Conservation (phyloP, 2,888 invertebrate genomes). For the Apamea monoglypha region DNA sequence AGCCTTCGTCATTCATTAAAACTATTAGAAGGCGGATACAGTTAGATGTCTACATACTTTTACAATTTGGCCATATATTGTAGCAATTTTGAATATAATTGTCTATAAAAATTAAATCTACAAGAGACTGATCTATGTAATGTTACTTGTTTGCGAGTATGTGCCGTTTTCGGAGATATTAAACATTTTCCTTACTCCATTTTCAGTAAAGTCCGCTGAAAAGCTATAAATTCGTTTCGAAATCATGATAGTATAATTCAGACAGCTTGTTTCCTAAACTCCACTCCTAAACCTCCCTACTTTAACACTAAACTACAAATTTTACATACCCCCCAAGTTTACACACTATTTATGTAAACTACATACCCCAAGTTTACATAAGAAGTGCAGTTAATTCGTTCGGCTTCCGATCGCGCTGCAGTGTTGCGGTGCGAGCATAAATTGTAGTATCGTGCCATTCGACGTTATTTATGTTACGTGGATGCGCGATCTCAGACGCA, state of each 20-base stretch:
- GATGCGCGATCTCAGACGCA: slow-evolving; percentile 80
- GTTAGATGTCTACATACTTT: background rate
- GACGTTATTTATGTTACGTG: slow-evolving; percentile 78
- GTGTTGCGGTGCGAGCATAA: slow-evolving; percentile 69
- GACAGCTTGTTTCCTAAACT: slow-evolving; percentile 28
- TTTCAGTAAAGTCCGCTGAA: background rate
- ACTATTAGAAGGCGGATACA: background rate
- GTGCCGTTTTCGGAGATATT: background rate
- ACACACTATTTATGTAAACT: slow-evolving; percentile 39
- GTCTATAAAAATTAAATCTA: background rate
- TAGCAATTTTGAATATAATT: background rate
- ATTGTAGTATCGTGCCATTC: slow-evolving; percentile 80
- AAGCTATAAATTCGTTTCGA: slow-evolving; percentile 31
- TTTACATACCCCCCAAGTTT: slow-evolving; percentile 20
- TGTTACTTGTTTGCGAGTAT: background rate
- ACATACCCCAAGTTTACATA: slow-evolving; percentile 36
- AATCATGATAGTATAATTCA: slow-evolving; percentile 43
- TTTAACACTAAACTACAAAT: slow-evolving; percentile 38
- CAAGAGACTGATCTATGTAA: background rate
- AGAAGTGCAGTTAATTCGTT: slow-evolving; percentile 52
- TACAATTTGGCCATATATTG: background rate
- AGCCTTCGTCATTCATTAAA: background rate
- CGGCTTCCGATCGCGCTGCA: slow-evolving; percentile 56
- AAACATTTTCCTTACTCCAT: background rate
- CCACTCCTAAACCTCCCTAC: background rate